Conservation (phyloP, 2,797 vertebrate genomes). For the Ctenochaetus hawaiiensis region DNA sequence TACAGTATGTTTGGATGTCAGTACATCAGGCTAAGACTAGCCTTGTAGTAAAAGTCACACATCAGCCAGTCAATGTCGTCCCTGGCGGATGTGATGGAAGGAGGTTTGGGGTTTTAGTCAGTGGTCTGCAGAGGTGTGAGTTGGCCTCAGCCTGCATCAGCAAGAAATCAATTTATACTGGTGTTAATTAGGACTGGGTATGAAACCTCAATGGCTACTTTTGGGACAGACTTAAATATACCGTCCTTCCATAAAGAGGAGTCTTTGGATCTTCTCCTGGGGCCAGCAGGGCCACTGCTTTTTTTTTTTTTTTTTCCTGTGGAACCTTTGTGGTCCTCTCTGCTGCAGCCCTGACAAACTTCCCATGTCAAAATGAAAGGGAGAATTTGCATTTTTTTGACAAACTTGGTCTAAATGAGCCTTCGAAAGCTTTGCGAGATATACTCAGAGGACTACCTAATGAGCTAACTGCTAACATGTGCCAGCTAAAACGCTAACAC, state of each 20-base stretch:
- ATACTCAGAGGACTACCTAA: background rate
- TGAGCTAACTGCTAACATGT: background rate
- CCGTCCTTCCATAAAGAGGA: too few relatives aligned
- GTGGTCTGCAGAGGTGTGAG: conserved; percentile 5
- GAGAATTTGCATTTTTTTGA: too few relatives aligned
- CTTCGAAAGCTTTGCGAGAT: too few relatives aligned
- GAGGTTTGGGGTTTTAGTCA: conserved; percentile 16
- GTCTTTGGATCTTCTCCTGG: too few relatives aligned
- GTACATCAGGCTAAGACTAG: conserved; percentile 17
- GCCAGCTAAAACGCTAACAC: background rate
- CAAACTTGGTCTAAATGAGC: too few relatives aligned
- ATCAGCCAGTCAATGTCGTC: background rate
- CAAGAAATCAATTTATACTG: background rate
- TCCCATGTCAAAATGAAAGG: too few relatives aligned
- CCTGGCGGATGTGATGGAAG: conserved; percentile 33
- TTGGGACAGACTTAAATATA: background rate
- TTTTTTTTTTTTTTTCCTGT: too few relatives aligned
- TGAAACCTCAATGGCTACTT: background rate
- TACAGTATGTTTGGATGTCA: conserved; percentile 21
- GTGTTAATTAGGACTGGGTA: background rate
- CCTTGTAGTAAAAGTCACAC: conserved; percentile 9
- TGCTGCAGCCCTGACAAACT: too few relatives aligned
- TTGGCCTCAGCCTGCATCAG: conserved; percentile 1
- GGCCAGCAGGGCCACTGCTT: too few relatives aligned
- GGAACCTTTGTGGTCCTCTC: too few relatives aligned